Base-by-base conservation (phyloP, 2,888 invertebrate genomes). In the Oxytorus armatus region DNA sequence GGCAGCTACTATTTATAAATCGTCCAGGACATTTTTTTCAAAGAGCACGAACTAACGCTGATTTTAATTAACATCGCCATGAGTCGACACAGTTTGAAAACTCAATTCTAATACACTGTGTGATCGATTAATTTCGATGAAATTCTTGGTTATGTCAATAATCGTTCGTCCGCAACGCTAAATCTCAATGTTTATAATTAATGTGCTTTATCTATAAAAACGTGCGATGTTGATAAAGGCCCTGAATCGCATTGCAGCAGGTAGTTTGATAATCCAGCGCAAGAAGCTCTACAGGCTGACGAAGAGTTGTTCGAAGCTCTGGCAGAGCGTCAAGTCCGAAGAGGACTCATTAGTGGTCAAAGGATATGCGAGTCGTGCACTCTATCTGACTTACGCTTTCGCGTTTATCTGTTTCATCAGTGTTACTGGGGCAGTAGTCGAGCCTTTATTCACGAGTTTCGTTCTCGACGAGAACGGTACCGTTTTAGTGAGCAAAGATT, bases 321-420 rank as follows among this genome's bases (percentile, higher is more conserved):
- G 86, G 86, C 14, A 65, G 4, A 21, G n/a, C 3, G 61, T 85
- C 23, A 75, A 73, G n/a, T 8, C 44, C 1, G 21, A 18, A 0
- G 84, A 86, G 29, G 83, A 73, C 36, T 1, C n/a, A 5, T 14
- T 23, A 53, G 80, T 14, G 42, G 53, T 65, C 5, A 39, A 63
- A 2, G 36, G 44, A 14, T 84, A 82, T 53, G 55, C 69, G 3
- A 78, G 42, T 11, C 66, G 51, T 7, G 77, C 73, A 11, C 73
- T 55, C 4, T 70, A 68, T 4, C 29, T 88, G 25, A 85, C 85
- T 0, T 81, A 82, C 16, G 74, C 68, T 33, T 85, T 83, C 23
- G 44, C 49, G 4, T 44, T 78, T 11, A 84, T 83, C 0, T 77
- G 85, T 0, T 66, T 83, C 16, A 83, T 82, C 59, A 18, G 16